A percentile compares a stretch with the other conserved stretches of the same genome.
These are phyloP conservation scores for Spilosoma lubricipeda DNA, from an alignment of 2,888 invertebrate species.

Conservation along the genomic window DNA sequence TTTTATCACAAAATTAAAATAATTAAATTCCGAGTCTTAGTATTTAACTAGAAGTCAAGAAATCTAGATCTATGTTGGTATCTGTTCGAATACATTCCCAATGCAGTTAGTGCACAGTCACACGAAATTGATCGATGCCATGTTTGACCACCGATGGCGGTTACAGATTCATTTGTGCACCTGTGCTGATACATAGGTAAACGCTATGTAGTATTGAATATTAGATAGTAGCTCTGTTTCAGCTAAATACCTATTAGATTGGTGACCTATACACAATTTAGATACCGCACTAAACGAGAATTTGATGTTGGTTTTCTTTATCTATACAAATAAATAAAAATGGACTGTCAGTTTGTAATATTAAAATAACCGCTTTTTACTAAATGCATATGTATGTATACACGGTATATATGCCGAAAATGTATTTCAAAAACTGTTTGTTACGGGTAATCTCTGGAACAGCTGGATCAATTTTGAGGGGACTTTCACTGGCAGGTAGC, in stretches of 20 bases:
- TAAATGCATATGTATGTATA: too few relatives aligned
- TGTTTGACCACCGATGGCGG: slow-evolving; percentile 39
- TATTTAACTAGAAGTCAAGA: not conserved
- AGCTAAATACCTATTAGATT: slow-evolving; percentile 19
- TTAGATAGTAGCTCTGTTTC: slow-evolving; percentile 31
- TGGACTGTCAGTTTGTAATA: too few relatives aligned
- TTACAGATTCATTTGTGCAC: slow-evolving; percentile 52
- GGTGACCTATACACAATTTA: not conserved
- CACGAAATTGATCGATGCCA: slow-evolving; percentile 54
- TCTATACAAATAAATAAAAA: too few relatives aligned
- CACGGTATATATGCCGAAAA: too few relatives aligned
- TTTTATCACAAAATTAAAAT: not conserved
- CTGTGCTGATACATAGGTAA: slow-evolving; percentile 28
- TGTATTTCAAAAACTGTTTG: too few relatives aligned
- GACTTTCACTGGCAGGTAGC: too few relatives aligned
- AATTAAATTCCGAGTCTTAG: not conserved
- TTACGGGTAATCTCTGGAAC: too few relatives aligned
- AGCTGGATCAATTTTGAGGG: too few relatives aligned
- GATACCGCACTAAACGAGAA: not conserved
- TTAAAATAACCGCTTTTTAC: too few relatives aligned
- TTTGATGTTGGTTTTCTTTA: not conserved
- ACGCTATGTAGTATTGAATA: slow-evolving; percentile 22
- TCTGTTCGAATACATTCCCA: slow-evolving; percentile 37
- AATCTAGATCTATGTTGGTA: slow-evolving; percentile 22
- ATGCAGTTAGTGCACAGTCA: slow-evolving; percentile 36